Percentiles rank a stretch among this genome's conserved stretches.
phyloP scores from a whole-genome alignment of 2,797 vertebrate species.

The Helarctos malayanus region DNA sequence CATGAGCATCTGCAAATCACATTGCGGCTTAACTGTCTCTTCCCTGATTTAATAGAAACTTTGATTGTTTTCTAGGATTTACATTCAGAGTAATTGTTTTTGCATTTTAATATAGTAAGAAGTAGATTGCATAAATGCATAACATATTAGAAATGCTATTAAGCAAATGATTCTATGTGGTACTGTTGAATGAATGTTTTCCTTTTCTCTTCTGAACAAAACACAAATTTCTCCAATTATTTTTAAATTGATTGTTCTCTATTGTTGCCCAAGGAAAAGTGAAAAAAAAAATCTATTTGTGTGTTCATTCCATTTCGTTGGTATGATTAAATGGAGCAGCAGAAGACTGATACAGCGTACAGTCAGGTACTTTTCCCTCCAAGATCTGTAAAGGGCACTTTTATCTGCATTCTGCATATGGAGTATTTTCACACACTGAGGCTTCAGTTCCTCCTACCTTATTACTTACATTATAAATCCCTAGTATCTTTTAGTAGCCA shows the following conservation, averaged over 20 bases:
- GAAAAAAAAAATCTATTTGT: conserved; percentile 64
- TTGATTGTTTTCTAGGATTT: conserved; percentile 86
- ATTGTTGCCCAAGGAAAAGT: conserved; percentile 84
- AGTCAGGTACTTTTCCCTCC: conserved; percentile 6
- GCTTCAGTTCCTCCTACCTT: neutral
- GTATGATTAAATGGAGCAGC: conserved; percentile 81
- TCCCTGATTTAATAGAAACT: conserved; percentile 78
- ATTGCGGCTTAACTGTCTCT: conserved; percentile 74
- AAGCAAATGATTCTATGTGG: conserved; percentile 86
- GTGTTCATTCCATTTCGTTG: conserved; percentile 79
- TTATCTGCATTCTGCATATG: neutral
- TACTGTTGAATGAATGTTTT: conserved; percentile 85
- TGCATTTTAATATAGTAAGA: conserved; percentile 85
- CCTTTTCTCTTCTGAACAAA: conserved; percentile 84
- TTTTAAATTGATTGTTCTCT: conserved; percentile 89
- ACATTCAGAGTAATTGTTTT: conserved; percentile 86
- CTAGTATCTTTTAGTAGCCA: neutral
- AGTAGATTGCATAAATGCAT: conserved; percentile 86
- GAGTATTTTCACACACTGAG: neutral
- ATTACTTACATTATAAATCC: neutral
- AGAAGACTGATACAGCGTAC: conserved; percentile 61
- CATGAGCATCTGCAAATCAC: conserved; percentile 81
- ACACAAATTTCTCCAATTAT: conserved; percentile 88
- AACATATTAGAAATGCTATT: conserved; percentile 88
- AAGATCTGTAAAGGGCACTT: neutral